Evolutionary conservation across 2,797 vertebrate species (phyloP).

Genomic region (Syndactyla subalaris): DNA sequence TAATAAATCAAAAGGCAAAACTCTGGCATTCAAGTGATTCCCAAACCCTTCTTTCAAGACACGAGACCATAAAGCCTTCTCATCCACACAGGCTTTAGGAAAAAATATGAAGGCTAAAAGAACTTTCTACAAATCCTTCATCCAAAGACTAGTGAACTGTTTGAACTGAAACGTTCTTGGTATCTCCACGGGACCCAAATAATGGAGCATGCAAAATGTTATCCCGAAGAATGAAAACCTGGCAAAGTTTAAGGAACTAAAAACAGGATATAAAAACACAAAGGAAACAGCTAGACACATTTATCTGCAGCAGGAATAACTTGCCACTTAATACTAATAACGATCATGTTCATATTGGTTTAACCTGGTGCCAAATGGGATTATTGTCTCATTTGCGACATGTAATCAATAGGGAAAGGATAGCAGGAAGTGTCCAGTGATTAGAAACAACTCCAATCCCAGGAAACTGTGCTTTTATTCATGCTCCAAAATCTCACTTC

Average conservation of each 20-base stretch:
- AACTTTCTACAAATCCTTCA: neutral
- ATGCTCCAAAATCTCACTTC: neutral
- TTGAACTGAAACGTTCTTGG: neutral
- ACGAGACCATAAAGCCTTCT: neutral
- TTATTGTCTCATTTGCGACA: neutral
- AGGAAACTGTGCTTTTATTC: neutral
- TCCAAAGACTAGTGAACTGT: neutral
- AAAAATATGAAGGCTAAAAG: neutral
- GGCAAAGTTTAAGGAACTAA: neutral
- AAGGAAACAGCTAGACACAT: neutral
- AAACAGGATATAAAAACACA: neutral
- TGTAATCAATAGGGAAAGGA: neutral
- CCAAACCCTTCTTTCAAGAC: neutral
- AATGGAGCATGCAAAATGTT: neutral
- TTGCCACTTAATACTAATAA: neutral
- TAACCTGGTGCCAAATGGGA: neutral
- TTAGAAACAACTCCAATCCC: neutral
- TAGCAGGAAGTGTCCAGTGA: neutral
- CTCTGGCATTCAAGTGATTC: neutral
- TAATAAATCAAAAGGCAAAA: neutral
- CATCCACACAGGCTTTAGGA: neutral
- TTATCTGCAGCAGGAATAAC: neutral
- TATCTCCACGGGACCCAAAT: neutral
- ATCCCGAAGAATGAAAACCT: neutral
- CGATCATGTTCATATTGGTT: neutral